Conservation (phyloP, 2,888 invertebrate genomes). For the Clanis bilineata region DNA sequence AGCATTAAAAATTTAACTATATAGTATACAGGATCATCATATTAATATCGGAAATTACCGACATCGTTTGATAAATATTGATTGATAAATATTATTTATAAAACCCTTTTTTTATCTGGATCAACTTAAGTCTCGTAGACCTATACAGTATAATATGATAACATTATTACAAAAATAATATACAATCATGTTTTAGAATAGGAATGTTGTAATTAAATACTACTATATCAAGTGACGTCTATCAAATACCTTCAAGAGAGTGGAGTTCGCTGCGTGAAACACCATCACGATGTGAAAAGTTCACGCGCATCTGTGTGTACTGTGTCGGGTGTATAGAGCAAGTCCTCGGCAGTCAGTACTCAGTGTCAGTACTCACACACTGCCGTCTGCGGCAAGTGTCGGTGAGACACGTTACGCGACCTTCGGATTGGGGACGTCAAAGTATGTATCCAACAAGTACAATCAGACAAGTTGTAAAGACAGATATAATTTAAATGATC, state of each 20-base stretch:
- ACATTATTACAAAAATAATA: too few relatives aligned
- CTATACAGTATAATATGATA: too few relatives aligned
- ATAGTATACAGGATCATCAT: background rate
- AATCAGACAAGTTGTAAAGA: too few relatives aligned
- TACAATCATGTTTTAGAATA: too few relatives aligned
- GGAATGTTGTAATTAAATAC: background rate
- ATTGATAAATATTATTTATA: too few relatives aligned
- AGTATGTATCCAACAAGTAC: too few relatives aligned
- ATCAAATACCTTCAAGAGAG: background rate
- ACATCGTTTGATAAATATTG: too few relatives aligned
- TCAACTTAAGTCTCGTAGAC: too few relatives aligned
- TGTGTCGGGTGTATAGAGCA: background rate
- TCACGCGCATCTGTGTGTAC: background rate
- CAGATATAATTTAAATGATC: too few relatives aligned
- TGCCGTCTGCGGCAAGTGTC: background rate
- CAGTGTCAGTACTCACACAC: background rate
- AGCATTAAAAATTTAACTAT: background rate
- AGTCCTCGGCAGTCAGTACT: too few relatives aligned
- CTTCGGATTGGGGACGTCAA: background rate
- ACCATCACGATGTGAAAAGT: background rate
- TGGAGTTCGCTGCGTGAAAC: background rate
- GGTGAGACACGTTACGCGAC: background rate
- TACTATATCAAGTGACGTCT: background rate
- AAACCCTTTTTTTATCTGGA: too few relatives aligned
- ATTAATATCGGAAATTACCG: background rate